Percentiles rank a stretch among this genome's conserved stretches.
These are phyloP conservation scores for Micromys minutus DNA, from an alignment of 2,113 vertebrate genomes.

Conservation along the genomic window DNA sequence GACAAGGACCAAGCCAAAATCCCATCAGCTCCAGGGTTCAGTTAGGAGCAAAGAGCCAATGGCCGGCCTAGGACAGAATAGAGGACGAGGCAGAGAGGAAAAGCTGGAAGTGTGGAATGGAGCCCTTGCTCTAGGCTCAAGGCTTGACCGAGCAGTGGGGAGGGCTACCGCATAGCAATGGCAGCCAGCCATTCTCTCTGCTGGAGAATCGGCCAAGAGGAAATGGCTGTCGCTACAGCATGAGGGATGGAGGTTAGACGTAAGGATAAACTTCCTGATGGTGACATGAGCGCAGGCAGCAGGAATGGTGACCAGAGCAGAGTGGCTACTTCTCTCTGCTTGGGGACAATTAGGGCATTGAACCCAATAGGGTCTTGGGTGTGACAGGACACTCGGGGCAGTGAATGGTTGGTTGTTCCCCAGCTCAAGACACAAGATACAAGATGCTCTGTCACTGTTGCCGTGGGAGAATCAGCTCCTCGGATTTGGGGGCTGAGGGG, in stretches of 20 bases:
- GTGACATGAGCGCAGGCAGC: slow-evolving; percentile 54
- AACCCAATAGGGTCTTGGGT: slow-evolving; percentile 63
- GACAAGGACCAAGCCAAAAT: background rate
- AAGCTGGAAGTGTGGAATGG: background rate
- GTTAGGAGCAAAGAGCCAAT: background rate
- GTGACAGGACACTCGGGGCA: slow-evolving; percentile 56
- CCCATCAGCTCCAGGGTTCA: background rate
- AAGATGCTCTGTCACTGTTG: slow-evolving; percentile 74
- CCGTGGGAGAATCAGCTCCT: slow-evolving; percentile 70
- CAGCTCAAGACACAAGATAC: slow-evolving; percentile 69
- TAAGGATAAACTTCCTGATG: slow-evolving; percentile 59
- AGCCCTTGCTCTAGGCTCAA: background rate
- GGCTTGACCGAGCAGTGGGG: background rate
- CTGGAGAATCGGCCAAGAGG: slow-evolving; percentile 29
- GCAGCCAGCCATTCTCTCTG: slow-evolving; percentile 46
- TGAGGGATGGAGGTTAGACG: slow-evolving; percentile 32
- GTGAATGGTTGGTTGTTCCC: slow-evolving; percentile 73
- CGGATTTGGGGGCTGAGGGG: slow-evolving; percentile 45
- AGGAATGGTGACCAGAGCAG: slow-evolving; percentile 37
- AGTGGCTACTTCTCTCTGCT: slow-evolving; percentile 17
- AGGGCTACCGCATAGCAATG: background rate
- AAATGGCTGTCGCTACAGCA: background rate
- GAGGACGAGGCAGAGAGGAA: background rate
- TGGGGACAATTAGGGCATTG: slow-evolving; percentile 74
- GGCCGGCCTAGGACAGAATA: background rate